Base-by-base conservation (phyloP, 2,888 invertebrate species). In the Lasioglossum lativentre region DNA sequence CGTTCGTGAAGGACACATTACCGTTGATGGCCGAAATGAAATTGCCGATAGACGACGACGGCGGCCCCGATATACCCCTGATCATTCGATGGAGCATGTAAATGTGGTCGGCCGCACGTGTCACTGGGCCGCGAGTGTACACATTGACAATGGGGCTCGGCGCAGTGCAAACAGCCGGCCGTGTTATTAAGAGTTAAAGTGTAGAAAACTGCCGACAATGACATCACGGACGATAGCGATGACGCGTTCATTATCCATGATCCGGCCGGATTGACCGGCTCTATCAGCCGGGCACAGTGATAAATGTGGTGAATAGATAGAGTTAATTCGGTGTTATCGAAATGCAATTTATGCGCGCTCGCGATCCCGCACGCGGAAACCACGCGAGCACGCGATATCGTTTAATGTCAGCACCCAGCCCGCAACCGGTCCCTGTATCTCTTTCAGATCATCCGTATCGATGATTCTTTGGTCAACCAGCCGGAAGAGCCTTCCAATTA, bases 321-420 rank as follows among this genome's bases (percentile, higher is more conserved):
- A 86, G 88, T 90, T 90, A 91, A 91, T 92, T 86, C 88, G 77
- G 83, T 88, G 88, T 92, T 91, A 91, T 92, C 90, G 84, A 90
- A 92, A 90, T 89, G 91, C 90, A 91, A 91, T 92, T 91, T 89
- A 89, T 86, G 89, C 42, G 42, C 86, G 74, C 81, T 74, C 70
- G 76, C 45, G 82, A 84, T 74, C 70, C 76, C 70, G 27, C 34
- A 75, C 63, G 70, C 75, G 52, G 76, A 74, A 59, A 23, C 19
- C 75, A 40, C 77, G 81, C 47, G 81, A 78, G 76, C 79, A 89
- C 74, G 88, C 82, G 86, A 86, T 85, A 89, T 87, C 88, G 85
- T 85, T 89, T 83, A 83, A 90, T 82, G 85, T 90, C 90, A 86
- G 80, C 81, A 83, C 30, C 47, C 40, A 34, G 59, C 78, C 66